phyloP scores from a whole-genome alignment of 2,888 invertebrate genomes.

The Oligia latruncula region DNA sequence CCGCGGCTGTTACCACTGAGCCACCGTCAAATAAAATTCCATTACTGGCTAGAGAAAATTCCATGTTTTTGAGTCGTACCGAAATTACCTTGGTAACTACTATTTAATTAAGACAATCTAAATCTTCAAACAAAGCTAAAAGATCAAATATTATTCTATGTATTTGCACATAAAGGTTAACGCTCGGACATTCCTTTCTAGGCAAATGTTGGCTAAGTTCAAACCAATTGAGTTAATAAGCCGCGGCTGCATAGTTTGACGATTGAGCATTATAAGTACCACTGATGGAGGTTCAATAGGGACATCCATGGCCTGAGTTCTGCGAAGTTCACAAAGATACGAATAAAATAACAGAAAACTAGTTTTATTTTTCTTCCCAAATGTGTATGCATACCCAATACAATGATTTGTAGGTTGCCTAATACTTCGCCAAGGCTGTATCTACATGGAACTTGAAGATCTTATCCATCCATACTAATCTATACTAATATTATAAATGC shows the following conservation, averaged over 20 bases:
- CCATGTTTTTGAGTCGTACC: not conserved
- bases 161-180: constrained; percentile 44
- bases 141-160: not conserved
- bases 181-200: constrained; percentile 28
- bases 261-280: constrained; percentile 29
- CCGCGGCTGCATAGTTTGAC: constrained; percentile 29
- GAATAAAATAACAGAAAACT: not conserved
- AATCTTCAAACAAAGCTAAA: constrained; percentile 13
- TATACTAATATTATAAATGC: no score
- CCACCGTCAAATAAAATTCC: not conserved
- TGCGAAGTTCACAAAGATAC: not conserved
- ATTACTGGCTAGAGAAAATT: not conserved
- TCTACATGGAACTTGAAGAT: not conserved
- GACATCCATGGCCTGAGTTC: not conserved
- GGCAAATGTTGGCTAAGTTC: constrained; percentile 54
- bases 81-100: not conserved
- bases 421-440: not conserved
- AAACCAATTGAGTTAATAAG: constrained; percentile 48
- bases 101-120: not conserved
- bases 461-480: no score
- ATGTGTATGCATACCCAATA: not conserved
- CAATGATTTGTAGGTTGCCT: not conserved
- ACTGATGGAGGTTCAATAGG: constrained; percentile 7
- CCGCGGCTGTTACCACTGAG: not conserved
- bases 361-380: not conserved